Evolutionary conservation across 2,113 vertebrate species (phyloP), one percentile per base, ranked within the genome.

Genomic region (Arothron firmamentum): DNA sequence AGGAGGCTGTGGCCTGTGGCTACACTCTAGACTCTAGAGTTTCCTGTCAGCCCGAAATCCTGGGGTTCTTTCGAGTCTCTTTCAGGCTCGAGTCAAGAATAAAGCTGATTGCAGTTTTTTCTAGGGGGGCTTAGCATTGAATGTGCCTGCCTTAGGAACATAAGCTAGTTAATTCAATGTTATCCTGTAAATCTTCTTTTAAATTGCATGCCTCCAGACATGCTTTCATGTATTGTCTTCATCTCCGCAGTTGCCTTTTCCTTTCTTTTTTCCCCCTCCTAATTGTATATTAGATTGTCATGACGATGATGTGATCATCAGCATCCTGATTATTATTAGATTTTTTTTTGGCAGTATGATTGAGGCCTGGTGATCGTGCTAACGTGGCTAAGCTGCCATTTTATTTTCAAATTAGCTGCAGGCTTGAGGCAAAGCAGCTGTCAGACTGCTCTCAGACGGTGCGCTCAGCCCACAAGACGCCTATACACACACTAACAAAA

Each of bases 361-460:
- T 46, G 20, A 65, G 51, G 49, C 53, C 9, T 56, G 52, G 42
- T 61, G 18, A 42, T 65, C 21, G 28, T 20, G 52, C 46, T 42
- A 63, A 56, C 51, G 41, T 67, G 64, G 48, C 50, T 46, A 41
- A 43, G 62, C 52, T 31, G 53, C 52, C 60, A 34, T 70, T 78
- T 56, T 77, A 38, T 74, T 65, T 61, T 67, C 59, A 61, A 83
- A 76, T 83, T 70, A 84, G 71, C 72, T 68, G 56, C 15, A 54
- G 61, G 75, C 75, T 72, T 5, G 57, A 81, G 80, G 83, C 80
- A 51, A 73, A 69, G 71, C 82, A 79, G 79, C 83, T 84, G 78
- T 81, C 81, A 70, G 59, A 70, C 69, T 66, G 75, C 74, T 81
- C 71, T 68, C 66, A 78, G 73, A 83, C 72, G 77, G 76, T 68